phyloP scores from a whole-genome alignment of 1,140 invertebrate species.

The Arion vulgaris region DNA sequence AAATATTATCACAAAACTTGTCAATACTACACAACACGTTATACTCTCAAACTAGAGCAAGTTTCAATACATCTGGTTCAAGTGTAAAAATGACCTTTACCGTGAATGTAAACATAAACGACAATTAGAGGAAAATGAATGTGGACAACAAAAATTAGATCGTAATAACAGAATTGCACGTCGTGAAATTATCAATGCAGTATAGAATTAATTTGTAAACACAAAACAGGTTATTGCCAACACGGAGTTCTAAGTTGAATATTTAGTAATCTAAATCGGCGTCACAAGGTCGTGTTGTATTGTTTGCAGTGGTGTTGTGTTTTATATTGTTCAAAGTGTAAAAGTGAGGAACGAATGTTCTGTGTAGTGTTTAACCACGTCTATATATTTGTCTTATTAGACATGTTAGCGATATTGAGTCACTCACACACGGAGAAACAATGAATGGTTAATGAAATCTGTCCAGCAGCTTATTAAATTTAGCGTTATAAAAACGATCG shows the following conservation, averaged over 20 bases:
- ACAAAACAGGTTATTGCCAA: neutral
- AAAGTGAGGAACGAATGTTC: neutral
- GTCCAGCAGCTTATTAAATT: neutral
- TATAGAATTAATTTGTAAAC: neutral
- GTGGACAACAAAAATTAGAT: neutral
- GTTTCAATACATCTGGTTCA: neutral
- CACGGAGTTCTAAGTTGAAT: neutral
- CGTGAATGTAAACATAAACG: neutral
- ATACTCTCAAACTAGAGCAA: neutral
- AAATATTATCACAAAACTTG: neutral
- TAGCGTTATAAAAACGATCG: neutral
- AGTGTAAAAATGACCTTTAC: neutral
- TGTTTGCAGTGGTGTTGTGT: neutral
- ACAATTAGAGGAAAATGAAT: neutral
- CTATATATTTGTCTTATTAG: neutral
- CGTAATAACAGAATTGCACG: neutral
- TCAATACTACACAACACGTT: neutral
- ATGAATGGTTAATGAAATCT: constrained; percentile 6
- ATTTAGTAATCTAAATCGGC: neutral
- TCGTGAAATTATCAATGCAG: neutral
- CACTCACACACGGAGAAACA: neutral
- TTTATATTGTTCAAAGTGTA: neutral
- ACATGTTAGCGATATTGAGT: neutral
- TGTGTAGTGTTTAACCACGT: neutral
- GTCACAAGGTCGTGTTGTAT: neutral